Conservation (phyloP, 2,113 vertebrate genomes). For the Eudorcas thomsonii region DNA sequence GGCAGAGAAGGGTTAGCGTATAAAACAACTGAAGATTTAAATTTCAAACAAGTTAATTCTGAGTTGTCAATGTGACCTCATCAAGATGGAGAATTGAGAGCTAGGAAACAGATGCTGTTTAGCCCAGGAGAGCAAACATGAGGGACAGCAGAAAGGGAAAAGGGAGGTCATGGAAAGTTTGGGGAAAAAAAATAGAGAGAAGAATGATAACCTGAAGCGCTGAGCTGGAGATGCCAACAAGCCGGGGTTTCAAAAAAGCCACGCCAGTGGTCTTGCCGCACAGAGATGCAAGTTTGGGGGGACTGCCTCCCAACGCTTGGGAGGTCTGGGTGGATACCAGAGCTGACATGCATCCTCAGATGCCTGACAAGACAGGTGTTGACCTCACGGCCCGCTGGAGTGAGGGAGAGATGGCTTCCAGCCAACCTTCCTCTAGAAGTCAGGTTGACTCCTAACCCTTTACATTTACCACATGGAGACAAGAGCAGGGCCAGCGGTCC, state of each 20-base stretch:
- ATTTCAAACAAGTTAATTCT: not conserved
- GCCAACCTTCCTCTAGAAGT: not conserved
- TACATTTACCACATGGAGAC: not conserved
- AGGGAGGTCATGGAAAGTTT: not conserved
- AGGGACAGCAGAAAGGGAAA: not conserved
- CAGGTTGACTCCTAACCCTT: not conserved
- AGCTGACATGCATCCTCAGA: not conserved
- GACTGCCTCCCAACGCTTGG: no score
- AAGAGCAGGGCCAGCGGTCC: not conserved
- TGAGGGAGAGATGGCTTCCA: not conserved
- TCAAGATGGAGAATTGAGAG: not conserved
- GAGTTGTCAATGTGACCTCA: not conserved
- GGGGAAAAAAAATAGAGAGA: not conserved
- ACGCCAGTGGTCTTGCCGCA: not conserved
- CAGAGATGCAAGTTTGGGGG: not conserved
- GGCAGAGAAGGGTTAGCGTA: not conserved
- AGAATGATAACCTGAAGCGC: not conserved
- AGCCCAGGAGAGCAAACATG: not conserved
- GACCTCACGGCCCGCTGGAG: accelerated
- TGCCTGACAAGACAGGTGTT: not conserved
- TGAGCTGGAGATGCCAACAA: not conserved
- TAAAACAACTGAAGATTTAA: not conserved
- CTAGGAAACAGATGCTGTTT: not conserved
- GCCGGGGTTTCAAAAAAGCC: not conserved
- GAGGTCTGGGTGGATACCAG: not conserved